phyloP scores from a whole-genome alignment of 92 coral and sea anemone genomes.

The Hydrozoanthus gracilis region DNA sequence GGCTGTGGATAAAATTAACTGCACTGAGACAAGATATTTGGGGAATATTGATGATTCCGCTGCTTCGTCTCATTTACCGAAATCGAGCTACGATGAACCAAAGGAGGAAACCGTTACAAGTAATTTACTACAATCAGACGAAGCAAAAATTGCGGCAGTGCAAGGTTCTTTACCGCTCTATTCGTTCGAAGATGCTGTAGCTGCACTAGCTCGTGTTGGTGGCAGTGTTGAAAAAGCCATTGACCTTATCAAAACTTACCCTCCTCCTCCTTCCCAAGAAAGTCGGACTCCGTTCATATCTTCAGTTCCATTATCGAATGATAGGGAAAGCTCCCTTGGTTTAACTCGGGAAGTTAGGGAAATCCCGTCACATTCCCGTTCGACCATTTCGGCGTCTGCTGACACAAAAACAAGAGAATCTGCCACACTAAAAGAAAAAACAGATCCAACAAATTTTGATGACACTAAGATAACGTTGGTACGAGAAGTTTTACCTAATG shows the following conservation, averaged over 20 bases:
- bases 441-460: background rate
- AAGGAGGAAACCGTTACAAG: background rate
- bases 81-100: background rate
- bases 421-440: background rate
- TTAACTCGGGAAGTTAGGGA: background rate
- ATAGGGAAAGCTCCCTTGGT: background rate
- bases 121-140: background rate
- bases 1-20: background rate
- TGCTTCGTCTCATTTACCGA: background rate
- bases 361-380: background rate
- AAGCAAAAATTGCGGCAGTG: slow-evolving; percentile 12
- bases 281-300: background rate
- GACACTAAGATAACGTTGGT: slow-evolving; percentile 23
- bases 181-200: background rate
- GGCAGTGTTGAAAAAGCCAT: slow-evolving; percentile 23
- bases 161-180: slow-evolving; percentile 5
- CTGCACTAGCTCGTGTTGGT: background rate
- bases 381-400: background rate
- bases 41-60: background rate
- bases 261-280: background rate
- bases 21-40: background rate
- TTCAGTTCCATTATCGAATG: background rate
- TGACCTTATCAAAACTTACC: background rate
- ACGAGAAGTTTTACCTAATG: slow-evolving; percentile 16
- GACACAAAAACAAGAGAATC: background rate